Evolutionary conservation across 2,888 invertebrate genomes (phyloP).

Genomic region (Nymphalis urticae): DNA sequence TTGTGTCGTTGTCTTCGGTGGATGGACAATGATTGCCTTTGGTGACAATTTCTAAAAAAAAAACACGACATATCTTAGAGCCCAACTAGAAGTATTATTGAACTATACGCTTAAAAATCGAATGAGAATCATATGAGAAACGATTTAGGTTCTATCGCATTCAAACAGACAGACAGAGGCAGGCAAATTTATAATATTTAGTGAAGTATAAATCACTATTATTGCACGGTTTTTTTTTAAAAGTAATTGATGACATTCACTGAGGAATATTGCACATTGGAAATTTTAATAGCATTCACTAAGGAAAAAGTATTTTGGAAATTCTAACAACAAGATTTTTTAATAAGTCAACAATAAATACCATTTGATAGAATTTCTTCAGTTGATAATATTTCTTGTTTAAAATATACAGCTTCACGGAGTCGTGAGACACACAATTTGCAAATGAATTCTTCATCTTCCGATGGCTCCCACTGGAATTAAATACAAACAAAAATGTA

Average conservation of each 20-base stretch:
- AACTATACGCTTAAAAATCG: not conserved
- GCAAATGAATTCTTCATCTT: conserved; percentile 55
- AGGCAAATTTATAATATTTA: no score
- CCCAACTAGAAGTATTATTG: not conserved
- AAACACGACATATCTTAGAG: not conserved
- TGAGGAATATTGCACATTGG: no score
- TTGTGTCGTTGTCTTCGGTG: not conserved
- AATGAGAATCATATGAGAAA: not conserved
- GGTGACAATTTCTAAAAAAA: not conserved
- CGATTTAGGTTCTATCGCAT: no score
- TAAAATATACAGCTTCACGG: conserved; percentile 52
- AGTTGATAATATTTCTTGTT: conserved; percentile 48
- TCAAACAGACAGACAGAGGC: no score
- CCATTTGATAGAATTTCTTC: conserved; percentile 41
- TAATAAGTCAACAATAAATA: conserved; percentile 2
- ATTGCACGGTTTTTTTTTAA: no score
- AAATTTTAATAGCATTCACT: no score
- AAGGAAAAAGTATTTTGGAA: no score
- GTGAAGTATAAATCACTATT: no score
- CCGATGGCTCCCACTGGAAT: conserved; percentile 45
- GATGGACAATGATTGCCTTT: conserved; percentile 7
- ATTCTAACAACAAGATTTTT: no score
- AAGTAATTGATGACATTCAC: no score
- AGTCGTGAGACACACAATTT: conserved; percentile 51
- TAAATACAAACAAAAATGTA: not conserved